Percentiles rank a stretch among this genome's conserved stretches.
Evolutionary conservation across 2,888 invertebrate species (phyloP).

Genomic region (Monopis laevigella): DNA sequence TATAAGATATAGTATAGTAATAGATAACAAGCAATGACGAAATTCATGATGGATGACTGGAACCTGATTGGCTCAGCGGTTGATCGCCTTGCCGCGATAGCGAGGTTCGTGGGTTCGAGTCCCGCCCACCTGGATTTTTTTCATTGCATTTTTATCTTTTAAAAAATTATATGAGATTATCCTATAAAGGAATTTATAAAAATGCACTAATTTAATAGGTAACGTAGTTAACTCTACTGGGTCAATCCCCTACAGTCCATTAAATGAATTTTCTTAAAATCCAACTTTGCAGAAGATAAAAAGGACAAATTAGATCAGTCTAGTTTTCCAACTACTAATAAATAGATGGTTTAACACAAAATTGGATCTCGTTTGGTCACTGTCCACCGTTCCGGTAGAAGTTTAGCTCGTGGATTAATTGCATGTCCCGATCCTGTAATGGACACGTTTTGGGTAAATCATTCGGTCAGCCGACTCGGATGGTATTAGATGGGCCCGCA

Average conservation of each 20-base stretch:
- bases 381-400: slow-evolving; percentile 11
- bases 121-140: no score
- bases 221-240: no score
- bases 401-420: slow-evolving; percentile 24
- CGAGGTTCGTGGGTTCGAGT: no score
- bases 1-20: no score
- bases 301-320: slow-evolving; percentile 14
- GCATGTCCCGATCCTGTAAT: slow-evolving; percentile 21
- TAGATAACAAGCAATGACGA: no score
- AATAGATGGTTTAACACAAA: slow-evolving; percentile 18
- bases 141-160: no score
- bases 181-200: no score
- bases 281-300: neutral
- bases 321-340: slow-evolving; percentile 13
- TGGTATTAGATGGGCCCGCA: neutral
- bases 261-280: neutral
- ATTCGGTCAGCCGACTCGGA: slow-evolving; percentile 10
- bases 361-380: slow-evolving; percentile 18
- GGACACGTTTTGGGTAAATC: slow-evolving; percentile 15
- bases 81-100: no score
- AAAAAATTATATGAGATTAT: no score
- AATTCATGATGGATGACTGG: no score
- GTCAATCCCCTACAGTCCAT: neutral
- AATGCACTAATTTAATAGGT: no score
- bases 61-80: no score